phyloP scores from a whole-genome alignment of 92 coral and sea anemone species.

The Phymanthus crucifer region DNA sequence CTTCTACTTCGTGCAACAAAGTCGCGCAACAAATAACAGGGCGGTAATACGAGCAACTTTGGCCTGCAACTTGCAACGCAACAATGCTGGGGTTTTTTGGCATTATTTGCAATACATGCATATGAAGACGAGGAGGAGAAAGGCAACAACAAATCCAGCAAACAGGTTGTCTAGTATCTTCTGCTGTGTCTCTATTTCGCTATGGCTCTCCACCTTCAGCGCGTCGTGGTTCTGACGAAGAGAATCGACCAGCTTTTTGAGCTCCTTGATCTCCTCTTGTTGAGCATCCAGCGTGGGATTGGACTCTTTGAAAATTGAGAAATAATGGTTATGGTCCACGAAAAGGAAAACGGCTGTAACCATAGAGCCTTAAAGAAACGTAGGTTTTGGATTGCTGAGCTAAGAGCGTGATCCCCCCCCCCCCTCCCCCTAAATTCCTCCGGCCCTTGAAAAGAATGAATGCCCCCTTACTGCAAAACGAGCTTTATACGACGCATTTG shows the following conservation, averaged over 20 bases:
- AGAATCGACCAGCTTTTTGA: conserved; percentile 25
- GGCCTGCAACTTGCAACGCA: background rate
- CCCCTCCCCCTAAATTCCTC: no score
- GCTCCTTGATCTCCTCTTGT: conserved; percentile 11
- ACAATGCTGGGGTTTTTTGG: background rate
- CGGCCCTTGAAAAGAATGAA: no score
- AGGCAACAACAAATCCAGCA: conserved; percentile 46
- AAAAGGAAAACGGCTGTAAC: no score
- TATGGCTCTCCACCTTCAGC: conserved; percentile 25
- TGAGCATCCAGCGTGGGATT: background rate
- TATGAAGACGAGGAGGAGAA: conserved; percentile 26
- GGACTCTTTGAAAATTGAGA: background rate
- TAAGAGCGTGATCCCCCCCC: no score
- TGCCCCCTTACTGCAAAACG: no score
- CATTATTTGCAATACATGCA: conserved; percentile 31
- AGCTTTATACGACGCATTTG: no score
- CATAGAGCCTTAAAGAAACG: no score
- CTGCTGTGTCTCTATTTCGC: conserved; percentile 21
- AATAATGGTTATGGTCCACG: background rate
- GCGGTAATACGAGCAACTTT: no score
- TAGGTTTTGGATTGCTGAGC: no score
- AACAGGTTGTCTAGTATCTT: conserved; percentile 38
- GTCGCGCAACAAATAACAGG: no score
- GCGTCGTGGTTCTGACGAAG: conserved; percentile 29
- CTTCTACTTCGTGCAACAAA: no score